Evolutionary conservation across 2,113 vertebrate genomes (phyloP), one percentile per base, ranked within the genome.

Genomic region (Alligator sinensis): DNA sequence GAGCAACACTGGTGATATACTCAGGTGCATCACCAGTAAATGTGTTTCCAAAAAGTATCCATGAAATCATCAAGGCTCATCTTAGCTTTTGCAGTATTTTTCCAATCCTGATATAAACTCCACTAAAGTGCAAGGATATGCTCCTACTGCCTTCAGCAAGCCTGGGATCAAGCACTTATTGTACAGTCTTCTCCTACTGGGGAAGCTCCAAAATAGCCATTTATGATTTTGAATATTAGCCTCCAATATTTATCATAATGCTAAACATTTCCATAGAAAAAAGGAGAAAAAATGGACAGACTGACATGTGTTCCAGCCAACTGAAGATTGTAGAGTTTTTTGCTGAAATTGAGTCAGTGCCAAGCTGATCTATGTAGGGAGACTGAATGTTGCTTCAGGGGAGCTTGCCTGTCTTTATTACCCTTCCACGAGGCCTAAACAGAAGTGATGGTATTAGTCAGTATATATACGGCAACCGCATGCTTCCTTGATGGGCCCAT

Each of bases 401-500:
- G 8, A 47, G 9, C 47, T 47, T 7, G 9, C 47, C 8, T 9
- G 8, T 47, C 47, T 47, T 47, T 47, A 9, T 47, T 47, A 47
- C 47, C 34, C 34, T 47, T 47, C 47, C 47, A 47, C 8, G 9
- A 9, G 47, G 47, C 47, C 47, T 47, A 47, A 30, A 61, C 27
- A 83, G 38, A 81, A 86, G 34, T 7, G 10, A 77, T 70, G n/a
- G 0, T 9, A 34, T 64, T 81, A 25, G 2, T 68, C 27, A 12
- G 55, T 2, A 34, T 72, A 10, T 30, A 27, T 22, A 1, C 55
- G 81, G 28, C 68, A 86, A 75, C 64, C 17, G 9, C n/a, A 10
- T 18, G 19, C 66, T 72, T 58, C 76, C 28, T 30, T 22, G 58
- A 91, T 0, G 1, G 28, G 55, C 1, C 1, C 55, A 2, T 9